Evolutionary conservation across 2,888 invertebrate species (phyloP), one percentile per base, ranked within the genome.

Genomic region (Rapana venosa): DNA sequence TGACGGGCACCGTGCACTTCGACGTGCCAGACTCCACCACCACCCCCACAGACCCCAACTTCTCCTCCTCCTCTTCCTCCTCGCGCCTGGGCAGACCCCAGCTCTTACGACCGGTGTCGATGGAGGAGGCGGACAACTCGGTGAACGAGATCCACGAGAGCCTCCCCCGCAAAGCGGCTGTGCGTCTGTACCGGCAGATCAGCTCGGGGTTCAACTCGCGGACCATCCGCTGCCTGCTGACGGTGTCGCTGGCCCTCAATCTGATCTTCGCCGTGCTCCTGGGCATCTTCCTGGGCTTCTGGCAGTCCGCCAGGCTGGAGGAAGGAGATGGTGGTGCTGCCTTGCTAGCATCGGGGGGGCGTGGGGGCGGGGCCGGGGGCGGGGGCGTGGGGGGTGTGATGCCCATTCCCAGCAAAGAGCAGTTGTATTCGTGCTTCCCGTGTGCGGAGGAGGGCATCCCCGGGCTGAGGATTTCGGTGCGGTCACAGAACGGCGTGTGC

Each of bases 61-160:
- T 5, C 74, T 26, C 30, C 35, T 4, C 0, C 81, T 0, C n/a
- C n/a, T 13, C 6, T 35, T 15, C 88, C 22, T 5, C 88, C 15
- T 32, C 84, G 56, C 70, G 74, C n/a, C 4, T n/a, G 47, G 47
- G 26, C 30, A 22, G 81, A 0, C 88, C 70, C 32, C 13, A 15
- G 26, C 85, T 89, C 70, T 32, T 74, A 32, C 47, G 89, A 0
- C 84, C 84, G 0, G 90, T 91, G 11, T 91, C 91, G 13, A 89
- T 89, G 77, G 91, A 91, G 58, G 91, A 91, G 77, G 90, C 91
- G 13, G 91, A 91, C 86, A 91, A 91, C 66, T 91, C 91, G 83
- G 91, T 91, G 74, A 91, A 91, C 88, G 91, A 91, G 26, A 91
- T 91, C 87, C 90, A 89, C 81, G 91, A 91, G 36, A 87, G 87